Evolutionary conservation across 35 echinoderm and acorn worm species (phyloP).

Genomic region (Diadema setosum): DNA sequence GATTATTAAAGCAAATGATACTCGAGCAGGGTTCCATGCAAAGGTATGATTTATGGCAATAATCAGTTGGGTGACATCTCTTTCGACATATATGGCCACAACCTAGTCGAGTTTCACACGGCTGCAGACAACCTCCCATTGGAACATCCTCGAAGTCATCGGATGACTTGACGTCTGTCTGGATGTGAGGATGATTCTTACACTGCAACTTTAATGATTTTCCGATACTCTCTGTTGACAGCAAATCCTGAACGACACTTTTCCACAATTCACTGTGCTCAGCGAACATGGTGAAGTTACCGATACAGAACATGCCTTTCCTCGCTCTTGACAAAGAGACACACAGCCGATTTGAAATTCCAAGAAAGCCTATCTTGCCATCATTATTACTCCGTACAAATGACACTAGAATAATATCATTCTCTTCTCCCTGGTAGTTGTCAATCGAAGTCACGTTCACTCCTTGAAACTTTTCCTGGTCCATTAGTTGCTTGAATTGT

Average conservation of each 20-base stretch:
- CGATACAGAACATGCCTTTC: constrained; percentile 84
- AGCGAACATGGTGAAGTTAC: constrained; percentile 62
- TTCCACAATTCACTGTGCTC: constrained; percentile 69
- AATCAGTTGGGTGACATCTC: constrained; percentile 59
- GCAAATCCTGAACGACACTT: constrained; percentile 16
- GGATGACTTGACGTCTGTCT: background rate
- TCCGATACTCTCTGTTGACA: background rate
- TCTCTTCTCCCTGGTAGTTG: constrained; percentile 88
- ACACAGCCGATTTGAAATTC: constrained; percentile 72
- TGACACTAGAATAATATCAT: constrained; percentile 93
- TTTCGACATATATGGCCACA: constrained; percentile 75
- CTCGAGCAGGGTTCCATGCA: constrained; percentile 38
- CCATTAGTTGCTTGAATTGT: constrained; percentile 46
- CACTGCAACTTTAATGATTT: constrained; percentile 40
- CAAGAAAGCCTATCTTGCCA: constrained; percentile 88
- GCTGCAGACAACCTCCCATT: constrained; percentile 55
- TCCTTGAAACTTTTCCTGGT: constrained; percentile 26
- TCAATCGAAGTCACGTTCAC: constrained; percentile 56
- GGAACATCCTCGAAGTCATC: constrained; percentile 55
- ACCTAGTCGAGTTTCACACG: constrained; percentile 32
- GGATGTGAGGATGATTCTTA: constrained; percentile 58
- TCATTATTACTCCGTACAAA: constrained; percentile 86
- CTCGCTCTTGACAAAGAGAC: constrained; percentile 83
- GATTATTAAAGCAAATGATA: background rate
- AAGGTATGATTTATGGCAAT: constrained; percentile 17